Evolutionary conservation across 2,888 invertebrate species (phyloP).

Genomic region (Blastobasis adustella): DNA sequence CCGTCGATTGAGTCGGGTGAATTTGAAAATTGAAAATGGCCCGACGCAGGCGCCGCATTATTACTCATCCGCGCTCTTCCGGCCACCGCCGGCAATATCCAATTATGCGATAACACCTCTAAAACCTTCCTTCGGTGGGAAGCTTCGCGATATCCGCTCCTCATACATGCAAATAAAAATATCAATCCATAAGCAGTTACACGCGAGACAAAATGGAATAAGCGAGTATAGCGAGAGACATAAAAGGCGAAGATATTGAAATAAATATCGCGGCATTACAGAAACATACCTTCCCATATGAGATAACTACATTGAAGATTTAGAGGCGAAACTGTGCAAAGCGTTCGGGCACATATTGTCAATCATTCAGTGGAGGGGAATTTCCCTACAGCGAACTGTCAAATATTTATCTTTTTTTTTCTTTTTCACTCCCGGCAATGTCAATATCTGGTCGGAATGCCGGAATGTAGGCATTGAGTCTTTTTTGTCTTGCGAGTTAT

Average conservation of each 20-base stretch:
- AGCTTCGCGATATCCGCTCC: too few relatives aligned
- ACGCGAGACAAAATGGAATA: too few relatives aligned
- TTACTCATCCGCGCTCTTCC: too few relatives aligned
- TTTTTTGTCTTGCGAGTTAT: background rate
- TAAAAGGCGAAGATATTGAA: slow-evolving; percentile 13
- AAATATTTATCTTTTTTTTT: slow-evolving; percentile 48
- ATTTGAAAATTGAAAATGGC: slow-evolving; percentile 49
- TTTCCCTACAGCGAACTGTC: slow-evolving; percentile 45
- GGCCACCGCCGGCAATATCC: too few relatives aligned
- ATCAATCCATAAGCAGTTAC: too few relatives aligned
- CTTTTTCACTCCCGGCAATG: slow-evolving; percentile 40
- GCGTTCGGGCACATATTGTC: slow-evolving; percentile 39
- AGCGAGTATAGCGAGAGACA: background rate
- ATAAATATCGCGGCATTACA: slow-evolving; percentile 19
- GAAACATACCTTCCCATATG: slow-evolving; percentile 22
- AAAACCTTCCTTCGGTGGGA: too few relatives aligned
- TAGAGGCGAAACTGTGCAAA: slow-evolving; percentile 27
- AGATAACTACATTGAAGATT: slow-evolving; percentile 33
- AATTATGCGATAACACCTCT: too few relatives aligned
- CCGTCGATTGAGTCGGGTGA: slow-evolving; percentile 54
- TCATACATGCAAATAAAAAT: too few relatives aligned
- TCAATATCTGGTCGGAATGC: slow-evolving; percentile 45
- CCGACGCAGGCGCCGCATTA: slow-evolving; percentile 9
- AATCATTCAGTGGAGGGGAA: slow-evolving; percentile 41
- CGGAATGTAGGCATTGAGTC: slow-evolving; percentile 28